Percentiles rank a stretch among this genome's conserved stretches.
Conservation (phyloP, 1,140 invertebrate genomes). For the Metopolophium dirhodum region DNA sequence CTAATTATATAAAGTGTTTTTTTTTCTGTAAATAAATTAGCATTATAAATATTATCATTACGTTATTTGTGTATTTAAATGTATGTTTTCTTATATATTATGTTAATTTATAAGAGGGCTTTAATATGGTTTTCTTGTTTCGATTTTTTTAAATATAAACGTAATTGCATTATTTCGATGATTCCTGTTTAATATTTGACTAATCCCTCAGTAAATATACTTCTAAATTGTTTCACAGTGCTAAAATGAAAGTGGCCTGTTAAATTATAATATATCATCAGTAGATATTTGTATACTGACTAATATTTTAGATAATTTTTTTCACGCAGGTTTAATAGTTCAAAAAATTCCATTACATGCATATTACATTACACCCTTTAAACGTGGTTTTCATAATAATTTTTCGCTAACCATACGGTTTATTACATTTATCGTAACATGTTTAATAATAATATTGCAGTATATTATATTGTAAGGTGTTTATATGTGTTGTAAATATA, state of each 20-base stretch:
- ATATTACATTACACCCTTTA: background rate
- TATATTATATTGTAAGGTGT: background rate
- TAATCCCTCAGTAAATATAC: background rate
- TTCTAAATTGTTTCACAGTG: background rate
- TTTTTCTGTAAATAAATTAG: slow-evolving; percentile 8
- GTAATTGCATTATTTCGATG: background rate
- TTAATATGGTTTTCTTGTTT: slow-evolving; percentile 9
- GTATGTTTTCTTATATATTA: background rate
- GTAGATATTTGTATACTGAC: background rate
- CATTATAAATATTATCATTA: background rate
- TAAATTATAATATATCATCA: background rate
- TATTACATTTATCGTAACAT: background rate
- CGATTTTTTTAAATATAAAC: background rate
- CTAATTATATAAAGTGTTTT: background rate
- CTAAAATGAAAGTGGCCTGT: background rate
- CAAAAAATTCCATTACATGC: background rate
- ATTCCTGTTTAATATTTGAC: background rate
- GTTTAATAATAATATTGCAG: background rate
- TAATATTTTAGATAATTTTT: background rate
- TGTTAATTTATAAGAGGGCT: background rate
- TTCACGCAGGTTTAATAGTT: background rate
- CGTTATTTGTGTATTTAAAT: background rate
- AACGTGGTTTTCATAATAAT: background rate
- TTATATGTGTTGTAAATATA: slow-evolving; percentile 9
- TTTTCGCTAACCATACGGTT: background rate